phyloP scores from a whole-genome alignment of 2,888 invertebrate species.

The Lochmaea capreae region DNA sequence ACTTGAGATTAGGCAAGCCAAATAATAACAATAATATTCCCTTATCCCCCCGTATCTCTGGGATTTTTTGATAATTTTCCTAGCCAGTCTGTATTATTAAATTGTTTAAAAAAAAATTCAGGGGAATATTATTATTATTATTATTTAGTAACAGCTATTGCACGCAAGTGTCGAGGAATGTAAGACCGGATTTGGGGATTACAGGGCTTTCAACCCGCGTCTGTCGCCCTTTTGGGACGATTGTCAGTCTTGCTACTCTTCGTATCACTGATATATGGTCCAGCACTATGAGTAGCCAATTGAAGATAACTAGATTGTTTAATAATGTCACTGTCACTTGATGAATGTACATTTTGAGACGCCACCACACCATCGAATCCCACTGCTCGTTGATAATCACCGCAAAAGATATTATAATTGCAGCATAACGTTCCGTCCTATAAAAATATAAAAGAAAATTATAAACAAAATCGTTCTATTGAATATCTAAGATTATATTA shows the following conservation, averaged over 20 bases:
- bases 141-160: slow-evolving; percentile 50
- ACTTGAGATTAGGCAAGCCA: slow-evolving; percentile 58
- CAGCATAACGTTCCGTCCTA: slow-evolving; percentile 67
- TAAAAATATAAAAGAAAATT: slow-evolving; percentile 47
- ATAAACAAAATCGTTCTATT: not conserved
- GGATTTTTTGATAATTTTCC: slow-evolving; percentile 14
- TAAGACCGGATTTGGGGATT: slow-evolving; percentile 55
- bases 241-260: slow-evolving; percentile 45
- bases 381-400: slow-evolving; percentile 63
- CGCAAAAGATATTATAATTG: slow-evolving; percentile 66
- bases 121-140: slow-evolving; percentile 29
- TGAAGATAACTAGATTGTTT: slow-evolving; percentile 60
- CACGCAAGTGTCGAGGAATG: slow-evolving; percentile 61
- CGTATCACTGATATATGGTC: slow-evolving; percentile 53
- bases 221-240: slow-evolving; percentile 41
- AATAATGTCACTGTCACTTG: slow-evolving; percentile 54
- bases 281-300: slow-evolving; percentile 59
- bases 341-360: slow-evolving; percentile 42
- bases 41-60: slow-evolving; percentile 43
- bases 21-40: slow-evolving; percentile 35
- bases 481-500: not conserved
- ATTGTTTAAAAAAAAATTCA: not conserved
- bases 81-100: not conserved
- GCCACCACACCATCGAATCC: slow-evolving; percentile 64
- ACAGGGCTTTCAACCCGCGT: slow-evolving; percentile 56